Conservation (phyloP, 2,113 vertebrate genomes). For the Axis porcinus region DNA sequence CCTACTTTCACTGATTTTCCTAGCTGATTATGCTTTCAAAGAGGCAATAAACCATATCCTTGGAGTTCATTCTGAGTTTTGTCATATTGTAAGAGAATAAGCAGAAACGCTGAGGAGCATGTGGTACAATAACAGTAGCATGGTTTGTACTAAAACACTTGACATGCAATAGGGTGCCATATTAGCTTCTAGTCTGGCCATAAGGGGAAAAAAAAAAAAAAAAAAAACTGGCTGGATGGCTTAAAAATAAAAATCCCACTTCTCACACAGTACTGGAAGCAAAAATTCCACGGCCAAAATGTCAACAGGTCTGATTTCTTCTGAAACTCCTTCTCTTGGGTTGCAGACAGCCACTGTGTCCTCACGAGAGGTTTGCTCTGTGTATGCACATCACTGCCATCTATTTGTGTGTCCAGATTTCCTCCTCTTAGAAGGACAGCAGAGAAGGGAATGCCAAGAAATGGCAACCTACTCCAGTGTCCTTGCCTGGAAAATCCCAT, state of each 20-base stretch:
- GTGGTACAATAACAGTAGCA: neutral
- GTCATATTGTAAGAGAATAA: neutral
- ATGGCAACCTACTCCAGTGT: neutral
- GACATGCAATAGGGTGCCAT: neutral
- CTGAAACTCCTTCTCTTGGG: neutral
- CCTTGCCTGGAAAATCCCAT: neutral
- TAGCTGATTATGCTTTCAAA: neutral
- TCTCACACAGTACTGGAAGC: neutral
- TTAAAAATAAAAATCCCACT: neutral
- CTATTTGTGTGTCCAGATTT: neutral
- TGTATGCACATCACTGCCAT: neutral
- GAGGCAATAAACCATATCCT: neutral
- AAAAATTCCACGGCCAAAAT: neutral
- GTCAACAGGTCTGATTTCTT: neutral
- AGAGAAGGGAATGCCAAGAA: neutral
- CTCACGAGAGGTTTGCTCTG: neutral
- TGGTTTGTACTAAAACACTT: neutral
- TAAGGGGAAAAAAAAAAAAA: neutral
- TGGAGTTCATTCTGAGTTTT: neutral
- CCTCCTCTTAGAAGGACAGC: neutral
- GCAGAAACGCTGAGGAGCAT: neutral
- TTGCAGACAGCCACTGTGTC: neutral
- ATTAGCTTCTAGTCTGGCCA: neutral
- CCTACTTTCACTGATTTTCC: neutral
- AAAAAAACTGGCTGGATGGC: neutral